Base-by-base conservation (phyloP, 2,797 vertebrate species). In the Botia kubotai region DNA sequence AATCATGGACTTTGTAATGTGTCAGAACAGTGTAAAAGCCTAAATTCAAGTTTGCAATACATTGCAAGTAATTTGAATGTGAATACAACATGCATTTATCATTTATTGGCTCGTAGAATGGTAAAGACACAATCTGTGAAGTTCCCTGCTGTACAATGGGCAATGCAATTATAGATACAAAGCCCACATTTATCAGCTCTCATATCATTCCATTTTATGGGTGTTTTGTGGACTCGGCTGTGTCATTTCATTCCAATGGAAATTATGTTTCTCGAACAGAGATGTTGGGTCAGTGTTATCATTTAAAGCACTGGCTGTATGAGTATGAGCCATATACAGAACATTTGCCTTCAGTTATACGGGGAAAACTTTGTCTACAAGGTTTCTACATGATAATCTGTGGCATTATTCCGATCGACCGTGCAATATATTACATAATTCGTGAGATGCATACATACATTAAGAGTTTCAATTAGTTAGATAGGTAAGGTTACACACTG, bases 31-130 rank as follows among this genome's bases (percentile, higher is more conserved):
- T n/a, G 10, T 46, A 58, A 74, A 74, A 46, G 10, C 21, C 72
- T 50, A 50, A 33, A 52, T 57, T 48, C 12, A 67, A 33, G 33
- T 33, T 33, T 5, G 33, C 33, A 33, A 33, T 33, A 3, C 33
- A 33, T 33, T 33, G 23, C 23, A 33, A 33, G 33, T 33, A 33
- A 33, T 33, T 26, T 79, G 65, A 63, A 48, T 72, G 82, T 86
- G 77, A 84, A 72, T 75, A 85, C 83, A 87, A 85, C 79, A 82
- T 75, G 75, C 23, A 29, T 4, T 80, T 84, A 89, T 90, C 65
- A 86, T 84, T 90, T 86, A 92, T 90, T 90, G 78, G 88, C 88
- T 21, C 39, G 46, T 46, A 33, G 10, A 11, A 26, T 29, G 36
- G 36, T 50, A 74, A 74, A 73, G 53, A 16, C 1, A 2, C 36